Base-by-base conservation (phyloP, 92 coral and sea anemone species). In the Muricea muricata region DNA sequence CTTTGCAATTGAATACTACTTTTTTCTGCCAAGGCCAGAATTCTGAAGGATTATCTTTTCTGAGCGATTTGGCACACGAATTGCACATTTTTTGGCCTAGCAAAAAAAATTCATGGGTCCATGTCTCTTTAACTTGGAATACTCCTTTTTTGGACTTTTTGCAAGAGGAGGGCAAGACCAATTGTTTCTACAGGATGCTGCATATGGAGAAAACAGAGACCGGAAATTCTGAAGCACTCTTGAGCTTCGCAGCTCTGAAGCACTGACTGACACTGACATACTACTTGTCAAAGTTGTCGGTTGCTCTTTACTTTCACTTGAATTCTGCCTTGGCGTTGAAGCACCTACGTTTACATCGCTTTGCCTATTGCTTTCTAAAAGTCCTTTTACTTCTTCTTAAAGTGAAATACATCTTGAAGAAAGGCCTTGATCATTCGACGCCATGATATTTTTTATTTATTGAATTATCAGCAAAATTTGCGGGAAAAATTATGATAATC, bases 51-150 rank as follows among this genome's bases (percentile, higher is more conserved):
- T 39, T 14, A 84, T 58, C 61, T 76, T 84, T 14, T 73, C 58
- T 35, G 15, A 20, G 28, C 58, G 54, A n/a, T 54, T 17, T 73
- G 74, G 87, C 0, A 57, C 81, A 42, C 63, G 31, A 20, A 33
- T 57, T 21, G 61, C 81, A 30, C 57, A 71, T 32, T 7, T 84
- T 61, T 65, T 25, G n/a, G 81, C 81, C 14, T 73, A 34, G 52
- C 81, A 84, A 54, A 84, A 73, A n/a, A 41, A 72, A 84, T 8
- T 84, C 81, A 60, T 84, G 87, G 29, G 87, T 84, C 87, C 87
- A 84, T 65, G 87, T 73, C 55, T 84, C 81, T 29, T 84, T 84
- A 61, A 84, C 74, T 23, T 73, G 61, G 57, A 84, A 73, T 46
- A 30, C 56, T 46, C 81, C 87, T 40, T 75, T 56, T 68, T 70